These are phyloP conservation scores for Steinernema khuongi DNA, from an alignment of 1,140 invertebrate genomes.

Conservation along the genomic window DNA sequence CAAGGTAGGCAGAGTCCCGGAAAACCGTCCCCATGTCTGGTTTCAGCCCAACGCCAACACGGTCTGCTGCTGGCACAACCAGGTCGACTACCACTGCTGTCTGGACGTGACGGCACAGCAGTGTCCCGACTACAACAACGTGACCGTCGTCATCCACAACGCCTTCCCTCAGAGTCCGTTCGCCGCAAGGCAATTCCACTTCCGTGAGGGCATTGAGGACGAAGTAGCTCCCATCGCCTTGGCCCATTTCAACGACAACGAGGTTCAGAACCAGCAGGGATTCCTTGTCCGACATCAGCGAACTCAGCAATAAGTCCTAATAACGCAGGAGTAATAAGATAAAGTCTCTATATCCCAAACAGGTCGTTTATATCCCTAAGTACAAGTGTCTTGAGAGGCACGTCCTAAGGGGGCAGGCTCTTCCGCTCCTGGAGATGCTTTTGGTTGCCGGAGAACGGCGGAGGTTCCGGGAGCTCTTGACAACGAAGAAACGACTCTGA, in stretches of 20 bases:
- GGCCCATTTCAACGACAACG: slow-evolving; percentile 23
- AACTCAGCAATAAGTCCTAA: background rate
- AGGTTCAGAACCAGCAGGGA: slow-evolving; percentile 26
- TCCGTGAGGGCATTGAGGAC: slow-evolving; percentile 55
- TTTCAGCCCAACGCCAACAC: slow-evolving; percentile 45
- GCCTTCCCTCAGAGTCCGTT: slow-evolving; percentile 51
- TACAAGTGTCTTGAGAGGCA: too few relatives aligned
- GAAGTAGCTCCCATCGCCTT: slow-evolving; percentile 32
- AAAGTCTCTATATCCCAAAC: too few relatives aligned
- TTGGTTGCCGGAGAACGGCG: too few relatives aligned
- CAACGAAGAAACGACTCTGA: too few relatives aligned
- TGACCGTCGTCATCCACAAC: slow-evolving; percentile 58
- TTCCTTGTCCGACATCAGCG: slow-evolving; percentile 29
- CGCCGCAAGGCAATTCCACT: slow-evolving; percentile 52
- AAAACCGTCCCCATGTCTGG: background rate
- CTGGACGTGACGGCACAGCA: slow-evolving; percentile 44
- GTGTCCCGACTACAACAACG: slow-evolving; percentile 52
- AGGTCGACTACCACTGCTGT: slow-evolving; percentile 58
- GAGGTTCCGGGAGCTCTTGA: too few relatives aligned
- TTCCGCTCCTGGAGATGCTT: too few relatives aligned
- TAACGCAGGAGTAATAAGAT: background rate
- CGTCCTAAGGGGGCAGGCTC: too few relatives aligned
- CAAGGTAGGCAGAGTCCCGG: slow-evolving; percentile 28
- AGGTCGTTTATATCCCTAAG: too few relatives aligned
- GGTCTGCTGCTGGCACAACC: slow-evolving; percentile 58